Percentiles rank a stretch among this genome's conserved stretches.
Conservation (phyloP, 2,888 invertebrate species). For the Phyllotreta striolata region DNA sequence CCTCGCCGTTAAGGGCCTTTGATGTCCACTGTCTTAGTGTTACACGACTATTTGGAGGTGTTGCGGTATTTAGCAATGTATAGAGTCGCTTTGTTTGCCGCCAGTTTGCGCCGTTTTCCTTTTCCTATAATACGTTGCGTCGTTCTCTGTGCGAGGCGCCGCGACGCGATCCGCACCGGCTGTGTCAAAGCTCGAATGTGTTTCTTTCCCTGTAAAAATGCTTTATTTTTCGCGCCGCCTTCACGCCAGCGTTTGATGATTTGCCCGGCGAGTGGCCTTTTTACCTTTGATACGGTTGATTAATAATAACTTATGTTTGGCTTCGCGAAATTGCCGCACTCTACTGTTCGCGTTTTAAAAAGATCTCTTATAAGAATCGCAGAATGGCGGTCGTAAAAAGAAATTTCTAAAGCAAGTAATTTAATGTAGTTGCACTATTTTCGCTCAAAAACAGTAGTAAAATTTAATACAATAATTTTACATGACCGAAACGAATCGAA, state of each 20-base stretch:
- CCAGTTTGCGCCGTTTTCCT: conserved; percentile 15
- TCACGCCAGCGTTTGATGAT: conserved; percentile 5
- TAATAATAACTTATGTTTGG: conserved; percentile 5
- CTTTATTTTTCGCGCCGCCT: background rate
- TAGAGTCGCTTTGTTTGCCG: conserved; percentile 52
- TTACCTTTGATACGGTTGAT: conserved; percentile 11
- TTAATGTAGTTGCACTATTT: no score
- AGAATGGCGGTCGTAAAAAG: no score
- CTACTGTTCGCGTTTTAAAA: no score
- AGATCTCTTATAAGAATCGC: no score
- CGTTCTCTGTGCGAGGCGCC: conserved; percentile 18
- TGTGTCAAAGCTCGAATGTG: conserved; percentile 15
- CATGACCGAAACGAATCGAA: no score
- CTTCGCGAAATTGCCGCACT: background rate
- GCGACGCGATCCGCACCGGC: background rate
- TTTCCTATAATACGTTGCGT: conserved; percentile 33
- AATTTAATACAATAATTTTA: no score
- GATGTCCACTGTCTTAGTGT: conserved; percentile 61
- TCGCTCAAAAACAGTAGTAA: no score
- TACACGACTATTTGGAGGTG: conserved; percentile 61
- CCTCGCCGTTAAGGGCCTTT: conserved; percentile 48
- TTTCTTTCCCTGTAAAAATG: conserved; percentile 11
- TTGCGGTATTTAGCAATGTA: conserved; percentile 61
- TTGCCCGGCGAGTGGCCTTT: background rate
- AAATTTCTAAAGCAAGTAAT: no score